Base-by-base conservation (phyloP, 2,113 vertebrate species). In the Otocyon megalotis region DNA sequence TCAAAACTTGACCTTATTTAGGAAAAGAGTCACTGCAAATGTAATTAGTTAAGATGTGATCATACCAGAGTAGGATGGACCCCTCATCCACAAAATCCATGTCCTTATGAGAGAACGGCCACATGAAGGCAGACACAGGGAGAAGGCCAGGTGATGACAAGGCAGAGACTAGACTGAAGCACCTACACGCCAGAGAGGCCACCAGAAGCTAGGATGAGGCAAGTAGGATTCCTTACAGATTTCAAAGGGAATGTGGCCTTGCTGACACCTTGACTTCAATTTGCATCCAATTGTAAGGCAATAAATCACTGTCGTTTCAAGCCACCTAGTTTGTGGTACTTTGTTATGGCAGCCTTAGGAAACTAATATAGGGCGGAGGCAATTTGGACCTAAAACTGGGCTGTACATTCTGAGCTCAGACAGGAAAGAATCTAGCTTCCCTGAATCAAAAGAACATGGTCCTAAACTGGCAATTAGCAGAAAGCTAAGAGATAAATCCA, bases 391-490 rank as follows among this genome's bases (percentile, higher is more conserved):
- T 82, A 28, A 93, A 95, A 90, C 53, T 37, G 22, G 58, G n/a
- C 63, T 7, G 3, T 63, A 69, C 35, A 62, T 60, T n/a, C 32
- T 94, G 14, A 80, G 80, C 32, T 95, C 79, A 48, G 77, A 82
- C 19, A 90, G 28, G 48, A 63, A 87, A 93, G 14, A 65, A 93
- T 20, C 16, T 72, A 72, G 60, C 30, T 76, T 90, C 94, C 81
- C 43, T 71, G 53, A 96, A 85, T 60, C 85, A 93, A 63, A 24
- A 90, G 81, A 79, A 72, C 88, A 95, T 30, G 56, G 69, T 54
- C 22, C 80, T 83, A 19, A 93, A 63, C 2, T n/a, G 50, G 15
- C 60, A 90, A 93, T 63, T 71, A 88, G 24, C 65, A 96, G 48
- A 95, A 87, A 93, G 48, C 20, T 56, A 63, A 72, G 24, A 43